Conservation (phyloP, 2,113 vertebrate genomes). For the Myiopsitta monachus region DNA sequence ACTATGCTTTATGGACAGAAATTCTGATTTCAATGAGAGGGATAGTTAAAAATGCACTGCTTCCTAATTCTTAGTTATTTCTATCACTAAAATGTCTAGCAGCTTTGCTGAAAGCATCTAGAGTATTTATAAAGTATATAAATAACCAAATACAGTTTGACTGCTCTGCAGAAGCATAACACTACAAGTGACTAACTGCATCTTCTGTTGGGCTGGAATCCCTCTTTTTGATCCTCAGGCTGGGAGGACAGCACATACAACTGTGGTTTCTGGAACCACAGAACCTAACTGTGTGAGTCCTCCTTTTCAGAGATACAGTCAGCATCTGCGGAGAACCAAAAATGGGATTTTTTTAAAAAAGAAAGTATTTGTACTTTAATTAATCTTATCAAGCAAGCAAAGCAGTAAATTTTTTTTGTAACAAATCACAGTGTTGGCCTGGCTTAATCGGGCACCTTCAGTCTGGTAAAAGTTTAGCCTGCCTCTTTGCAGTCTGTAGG, state of each 20-base stretch:
- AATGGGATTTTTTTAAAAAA: not conserved
- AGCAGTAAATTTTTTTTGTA: not conserved
- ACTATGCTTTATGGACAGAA: not conserved
- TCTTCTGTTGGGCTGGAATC: not conserved
- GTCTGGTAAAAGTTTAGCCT: not conserved
- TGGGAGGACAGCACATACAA: rapidly evolving
- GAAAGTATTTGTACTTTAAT: not conserved
- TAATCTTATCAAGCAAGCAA: not conserved
- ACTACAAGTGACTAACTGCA: not conserved
- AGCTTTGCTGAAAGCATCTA: not conserved
- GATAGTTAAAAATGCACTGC: not conserved
- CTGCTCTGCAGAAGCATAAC: not conserved
- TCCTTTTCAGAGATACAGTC: not conserved
- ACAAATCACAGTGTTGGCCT: not conserved
- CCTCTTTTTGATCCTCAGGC: not conserved
- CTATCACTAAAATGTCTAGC: not conserved
- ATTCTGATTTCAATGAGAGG: not conserved
- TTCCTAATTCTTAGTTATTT: not conserved
- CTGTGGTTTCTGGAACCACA: not conserved
- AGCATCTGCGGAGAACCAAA: not conserved
- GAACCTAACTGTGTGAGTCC: not conserved
- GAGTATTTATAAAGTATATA: not conserved
- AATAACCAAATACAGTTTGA: not conserved
- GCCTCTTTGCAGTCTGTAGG: not conserved
- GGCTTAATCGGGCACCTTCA: not conserved